phyloP scores from a whole-genome alignment of 1,140 invertebrate genomes.

The Drosophila carrolli region DNA sequence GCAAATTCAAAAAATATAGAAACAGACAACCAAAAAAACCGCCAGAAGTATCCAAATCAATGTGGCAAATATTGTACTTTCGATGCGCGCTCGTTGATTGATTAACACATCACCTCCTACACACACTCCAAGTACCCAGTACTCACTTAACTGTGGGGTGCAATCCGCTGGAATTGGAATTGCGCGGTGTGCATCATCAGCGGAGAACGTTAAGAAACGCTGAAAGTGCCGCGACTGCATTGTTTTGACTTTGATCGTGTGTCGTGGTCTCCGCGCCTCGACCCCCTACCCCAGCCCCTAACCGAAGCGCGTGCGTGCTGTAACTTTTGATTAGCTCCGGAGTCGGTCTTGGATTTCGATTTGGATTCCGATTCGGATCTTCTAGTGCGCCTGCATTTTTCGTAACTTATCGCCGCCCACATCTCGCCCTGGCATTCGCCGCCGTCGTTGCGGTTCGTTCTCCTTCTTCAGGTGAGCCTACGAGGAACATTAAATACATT shows the following conservation, averaged over 20 bases:
- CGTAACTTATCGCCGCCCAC: constrained; percentile 74
- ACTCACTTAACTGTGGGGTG: constrained; percentile 30
- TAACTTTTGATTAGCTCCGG: constrained; percentile 75
- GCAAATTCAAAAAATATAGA: constrained; percentile 32
- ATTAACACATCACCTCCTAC: constrained; percentile 70
- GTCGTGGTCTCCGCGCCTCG: constrained; percentile 19
- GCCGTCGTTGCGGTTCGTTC: constrained; percentile 18
- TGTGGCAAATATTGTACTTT: constrained; percentile 65
- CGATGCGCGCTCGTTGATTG: constrained; percentile 58
- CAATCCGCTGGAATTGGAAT: constrained; percentile 26
- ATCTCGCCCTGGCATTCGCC: constrained; percentile 50
- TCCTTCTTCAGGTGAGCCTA: constrained; percentile 57
- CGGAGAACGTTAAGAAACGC: constrained; percentile 52
- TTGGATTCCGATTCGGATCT: constrained; percentile 45
- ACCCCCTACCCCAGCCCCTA: constrained; percentile 1
- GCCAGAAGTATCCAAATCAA: constrained; percentile 44
- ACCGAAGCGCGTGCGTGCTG: constrained; percentile 71
- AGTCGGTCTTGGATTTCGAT: constrained; percentile 23
- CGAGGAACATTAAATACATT: constrained; percentile 36
- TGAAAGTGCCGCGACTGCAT: constrained; percentile 71
- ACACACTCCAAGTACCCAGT: constrained; percentile 6
- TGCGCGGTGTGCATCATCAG: constrained; percentile 45
- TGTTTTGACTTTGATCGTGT: constrained; percentile 75
- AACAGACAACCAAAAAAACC: constrained; percentile 3
- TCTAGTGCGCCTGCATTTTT: constrained; percentile 51